Evolutionary conservation across 2,888 invertebrate species (phyloP), one percentile per base, ranked within the genome.

Genomic region (Dynastes maya): DNA sequence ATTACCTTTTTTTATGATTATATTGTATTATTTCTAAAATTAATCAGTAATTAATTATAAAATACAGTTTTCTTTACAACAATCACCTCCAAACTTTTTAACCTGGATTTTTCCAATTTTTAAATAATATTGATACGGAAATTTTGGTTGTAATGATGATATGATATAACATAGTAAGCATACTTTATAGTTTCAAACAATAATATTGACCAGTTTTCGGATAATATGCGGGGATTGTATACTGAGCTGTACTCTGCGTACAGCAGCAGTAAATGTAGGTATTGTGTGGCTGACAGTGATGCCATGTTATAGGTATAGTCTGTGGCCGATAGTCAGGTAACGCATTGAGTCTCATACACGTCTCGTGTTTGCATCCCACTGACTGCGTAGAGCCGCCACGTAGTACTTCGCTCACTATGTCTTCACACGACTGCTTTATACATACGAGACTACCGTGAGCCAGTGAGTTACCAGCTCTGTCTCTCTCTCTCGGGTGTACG

Each of bases 231-330:
- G 77, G 77, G 68, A 55, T 58, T 77, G 53, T 68, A 53, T 58
- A 49, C 8, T 77, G 64, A 51, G 64, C 65, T 76, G 64, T 65
- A 76, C 61, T 32, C 13, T 76, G 27, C 16, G 53, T 65, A 22
- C 55, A 76, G 65, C 61, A 51, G 72, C 61, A 68, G 49, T 45
- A 68, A 68, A 77, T 75, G 65, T 79, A 68, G 67, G 70, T 79
- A 70, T 81, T 80, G 78, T 79, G 78, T 85, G 87, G 88, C 88
- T 89, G 88, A 89, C 86, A 86, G 85, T 88, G 85, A 84, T 89
- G 89, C 89, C 89, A 88, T 89, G 88, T 89, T 89, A 89, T 89
- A 89, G 89, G 89, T 89, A 86, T 87, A 88, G 87, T 87, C 87
- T 88, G 87, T 88, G 89, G 89, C 86, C 87, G 87, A 86, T 88